Conservation (phyloP, 2,888 invertebrate genomes). For the Polydrusus pterygomalis region DNA sequence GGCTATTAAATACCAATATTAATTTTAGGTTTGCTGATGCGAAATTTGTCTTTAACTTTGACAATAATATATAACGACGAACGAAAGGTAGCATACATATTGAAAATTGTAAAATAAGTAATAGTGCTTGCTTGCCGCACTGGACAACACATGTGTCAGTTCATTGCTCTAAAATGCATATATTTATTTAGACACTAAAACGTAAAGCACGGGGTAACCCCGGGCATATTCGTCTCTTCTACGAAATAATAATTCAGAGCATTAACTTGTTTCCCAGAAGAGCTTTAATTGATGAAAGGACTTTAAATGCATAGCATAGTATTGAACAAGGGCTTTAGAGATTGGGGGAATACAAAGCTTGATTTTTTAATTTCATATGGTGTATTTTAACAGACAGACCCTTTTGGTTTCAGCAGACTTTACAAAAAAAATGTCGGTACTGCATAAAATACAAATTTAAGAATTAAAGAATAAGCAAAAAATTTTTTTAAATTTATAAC, state of each 20-base stretch:
- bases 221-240: conserved; percentile 27
- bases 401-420: no score
- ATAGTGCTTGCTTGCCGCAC: conserved; percentile 13
- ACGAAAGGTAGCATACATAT: neutral
- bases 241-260: conserved; percentile 42
- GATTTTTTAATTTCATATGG: no score
- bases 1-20: no score
- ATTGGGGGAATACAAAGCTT: neutral
- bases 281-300: conserved; percentile 6
- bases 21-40: no score
- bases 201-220: conserved; percentile 14
- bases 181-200: conserved; percentile 36
- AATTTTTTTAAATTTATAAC: no score
- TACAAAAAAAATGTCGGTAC: no score
- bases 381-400: no score
- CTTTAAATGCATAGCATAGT: conserved; percentile 4
- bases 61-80: no score
- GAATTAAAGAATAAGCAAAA: no score
- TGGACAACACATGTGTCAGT: conserved; percentile 21
- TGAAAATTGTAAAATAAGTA: neutral
- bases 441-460: no score
- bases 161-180: conserved; percentile 43
- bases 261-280: conserved; percentile 29
- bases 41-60: neutral
- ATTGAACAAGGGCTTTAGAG: neutral